phyloP scores from a whole-genome alignment of 2,888 invertebrate species.

The Cryptocheilus praepositus region DNA sequence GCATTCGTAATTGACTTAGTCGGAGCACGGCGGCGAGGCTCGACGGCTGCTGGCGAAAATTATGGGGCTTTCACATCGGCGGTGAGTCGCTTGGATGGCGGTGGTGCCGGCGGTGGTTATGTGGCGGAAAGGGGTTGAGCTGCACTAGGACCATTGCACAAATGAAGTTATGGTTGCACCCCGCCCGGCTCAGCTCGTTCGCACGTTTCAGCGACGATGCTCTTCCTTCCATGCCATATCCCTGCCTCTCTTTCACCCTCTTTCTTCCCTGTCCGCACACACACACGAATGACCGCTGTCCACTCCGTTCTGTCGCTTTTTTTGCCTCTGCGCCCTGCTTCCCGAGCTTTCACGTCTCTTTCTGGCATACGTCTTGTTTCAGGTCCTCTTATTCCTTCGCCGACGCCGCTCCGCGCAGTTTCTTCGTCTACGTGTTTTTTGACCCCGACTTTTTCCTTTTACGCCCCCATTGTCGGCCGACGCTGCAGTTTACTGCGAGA shows the following conservation, averaged over 20 bases:
- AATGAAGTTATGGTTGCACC: slow-evolving; percentile 45
- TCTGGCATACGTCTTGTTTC: not conserved
- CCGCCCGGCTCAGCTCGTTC: slow-evolving; percentile 24
- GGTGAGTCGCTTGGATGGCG: slow-evolving; percentile 13
- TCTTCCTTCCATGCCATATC: not conserved
- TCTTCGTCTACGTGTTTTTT: too few species aligned
- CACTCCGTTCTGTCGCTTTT: not conserved
- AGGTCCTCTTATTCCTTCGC: not conserved
- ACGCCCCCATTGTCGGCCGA: not conserved
- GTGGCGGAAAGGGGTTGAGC: slow-evolving; percentile 24
- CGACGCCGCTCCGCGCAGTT: not conserved
- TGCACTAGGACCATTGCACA: slow-evolving; percentile 30
- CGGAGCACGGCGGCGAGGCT: slow-evolving; percentile 22
- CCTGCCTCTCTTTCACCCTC: not conserved
- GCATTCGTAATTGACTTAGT: slow-evolving; percentile 42
- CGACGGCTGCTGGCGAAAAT: slow-evolving; percentile 31
- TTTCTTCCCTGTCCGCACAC: not conserved
- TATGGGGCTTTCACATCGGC: slow-evolving; percentile 42
- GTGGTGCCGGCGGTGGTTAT: slow-evolving; percentile 24
- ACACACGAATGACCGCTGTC: not conserved
- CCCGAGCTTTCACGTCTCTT: not conserved
- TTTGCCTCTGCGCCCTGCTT: not conserved
- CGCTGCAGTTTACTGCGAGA: not conserved
- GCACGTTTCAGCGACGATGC: slow-evolving; percentile 26
- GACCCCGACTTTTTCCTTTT: not conserved